Conservation (phyloP, 2,113 vertebrate species). For the Rhadina sibilatrix region DNA sequence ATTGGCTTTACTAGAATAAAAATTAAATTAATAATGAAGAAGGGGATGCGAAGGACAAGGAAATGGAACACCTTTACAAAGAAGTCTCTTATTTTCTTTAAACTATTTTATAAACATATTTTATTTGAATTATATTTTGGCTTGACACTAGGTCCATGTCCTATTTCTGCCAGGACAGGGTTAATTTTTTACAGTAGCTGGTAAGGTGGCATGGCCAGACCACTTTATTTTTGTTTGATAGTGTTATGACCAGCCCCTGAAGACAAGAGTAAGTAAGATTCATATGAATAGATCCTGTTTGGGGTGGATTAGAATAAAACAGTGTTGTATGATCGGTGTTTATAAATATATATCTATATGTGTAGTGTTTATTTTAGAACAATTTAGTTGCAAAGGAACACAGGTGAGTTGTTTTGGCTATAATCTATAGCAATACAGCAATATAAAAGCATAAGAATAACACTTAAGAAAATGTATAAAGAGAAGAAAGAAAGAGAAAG, state of each 20-base stretch:
- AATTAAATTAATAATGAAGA: neutral
- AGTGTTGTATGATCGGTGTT: fast-evolving
- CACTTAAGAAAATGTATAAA: neutral
- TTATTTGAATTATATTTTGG: neutral
- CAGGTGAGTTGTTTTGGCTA: neutral
- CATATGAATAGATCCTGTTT: neutral
- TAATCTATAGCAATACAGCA: neutral
- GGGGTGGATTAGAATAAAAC: neutral
- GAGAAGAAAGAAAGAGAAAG: neutral
- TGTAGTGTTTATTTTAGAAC: neutral
- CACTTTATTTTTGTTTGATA: neutral
- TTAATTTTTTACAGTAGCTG: neutral
- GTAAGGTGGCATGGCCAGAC: neutral
- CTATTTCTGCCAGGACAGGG: neutral
- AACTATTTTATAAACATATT: neutral
- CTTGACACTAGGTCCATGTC: neutral
- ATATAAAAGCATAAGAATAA: neutral
- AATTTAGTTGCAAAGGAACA: neutral
- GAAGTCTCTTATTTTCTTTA: neutral
- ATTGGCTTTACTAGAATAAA: neutral
- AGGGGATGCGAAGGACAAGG: neutral
- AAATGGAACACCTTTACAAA: neutral
- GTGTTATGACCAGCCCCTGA: neutral
- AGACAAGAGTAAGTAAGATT: neutral
- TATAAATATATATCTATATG: neutral